These are phyloP conservation scores for Calonectris borealis DNA, from an alignment of 2,113 vertebrate species.

Conservation along the genomic window DNA sequence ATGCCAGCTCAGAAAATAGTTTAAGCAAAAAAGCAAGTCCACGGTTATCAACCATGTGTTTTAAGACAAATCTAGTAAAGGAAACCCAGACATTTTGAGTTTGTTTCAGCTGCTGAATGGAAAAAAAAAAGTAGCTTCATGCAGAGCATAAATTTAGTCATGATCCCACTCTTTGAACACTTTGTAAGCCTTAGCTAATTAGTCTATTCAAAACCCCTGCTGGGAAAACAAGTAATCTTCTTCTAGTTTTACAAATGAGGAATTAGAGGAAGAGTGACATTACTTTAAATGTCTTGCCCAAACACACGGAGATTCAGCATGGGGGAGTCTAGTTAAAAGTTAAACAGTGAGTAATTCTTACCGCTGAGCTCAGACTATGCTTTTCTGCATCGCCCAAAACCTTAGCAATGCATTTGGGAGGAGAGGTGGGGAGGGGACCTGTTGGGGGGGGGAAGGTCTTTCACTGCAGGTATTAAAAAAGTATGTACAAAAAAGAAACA, in stretches of 20 bases:
- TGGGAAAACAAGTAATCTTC: slow-evolving; percentile 37
- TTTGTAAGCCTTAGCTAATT: slow-evolving; percentile 9
- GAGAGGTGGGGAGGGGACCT: not conserved
- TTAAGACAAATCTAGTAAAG: not conserved
- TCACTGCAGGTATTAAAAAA: not conserved
- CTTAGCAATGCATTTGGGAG: not conserved
- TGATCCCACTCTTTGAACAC: not conserved
- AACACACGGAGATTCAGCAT: not conserved
- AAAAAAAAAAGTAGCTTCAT: not conserved
- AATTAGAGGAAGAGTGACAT: not conserved
- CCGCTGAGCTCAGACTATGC: not conserved
- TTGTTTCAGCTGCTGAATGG: not conserved
- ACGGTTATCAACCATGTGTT: not conserved
- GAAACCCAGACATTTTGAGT: not conserved
- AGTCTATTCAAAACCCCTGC: not conserved
- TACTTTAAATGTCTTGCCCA: not conserved
- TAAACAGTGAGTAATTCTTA: not conserved
- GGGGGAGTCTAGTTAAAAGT: not conserved
- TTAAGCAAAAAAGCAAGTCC: not conserved
- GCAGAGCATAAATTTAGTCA: not conserved
- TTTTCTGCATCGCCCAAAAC: not conserved
- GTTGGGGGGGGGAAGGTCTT: not conserved
- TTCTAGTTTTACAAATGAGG: slow-evolving; percentile 8
- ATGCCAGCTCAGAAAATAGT: not conserved
- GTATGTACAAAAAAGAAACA: not conserved